Evolutionary conservation across 2,113 vertebrate genomes (phyloP), one percentile per base, ranked within the genome.

Genomic region (Meriones unguiculatus): DNA sequence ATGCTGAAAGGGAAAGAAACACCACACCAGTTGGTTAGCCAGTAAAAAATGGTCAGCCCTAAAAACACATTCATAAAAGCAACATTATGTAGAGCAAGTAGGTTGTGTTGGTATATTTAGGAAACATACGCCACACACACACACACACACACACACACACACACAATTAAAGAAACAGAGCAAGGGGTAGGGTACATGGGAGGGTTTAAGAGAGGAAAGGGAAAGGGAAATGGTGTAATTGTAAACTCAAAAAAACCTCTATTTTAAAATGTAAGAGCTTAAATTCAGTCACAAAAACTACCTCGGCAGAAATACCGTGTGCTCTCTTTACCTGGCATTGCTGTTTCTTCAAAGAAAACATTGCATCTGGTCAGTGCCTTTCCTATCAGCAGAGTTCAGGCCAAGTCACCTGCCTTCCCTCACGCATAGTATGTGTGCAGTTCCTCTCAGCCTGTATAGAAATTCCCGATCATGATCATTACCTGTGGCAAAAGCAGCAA

Each of bases 321-420:
- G 7, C 73, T 76, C 78, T 82, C 25, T 88, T 92, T 78, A 76
- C 67, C 35, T 75, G 73, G 10, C 22, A 65, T 84, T 77, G 59
- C 2, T 91, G 32, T 93, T 91, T 72, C n/a, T 78, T 78, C 84
- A 72, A 86, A 91, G 50, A 69, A 90, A 87, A 52, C 25, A 81
- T 91, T 88, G 88, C 32, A 35, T 92, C 95, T 94, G 67, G 20
- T 81, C 52, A 46, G 2, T 81, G 50, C 35, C 72, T 78, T 50
- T 52, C 4, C 32, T 2, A 18, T 85, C 88, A 89, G n/a, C 70
- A 88, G 69, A 59, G 59, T 93, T 86, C 78, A 94, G 76, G 20
- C 32, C 35, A 75, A 85, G 67, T 17, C 10, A 72, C 15, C 2
- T 75, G 76, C n/a, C 62, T 81, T 94, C 35, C 35, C 86, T 82